Conservation (phyloP, 1,140 invertebrate genomes). For the Bicyclus anynana region DNA sequence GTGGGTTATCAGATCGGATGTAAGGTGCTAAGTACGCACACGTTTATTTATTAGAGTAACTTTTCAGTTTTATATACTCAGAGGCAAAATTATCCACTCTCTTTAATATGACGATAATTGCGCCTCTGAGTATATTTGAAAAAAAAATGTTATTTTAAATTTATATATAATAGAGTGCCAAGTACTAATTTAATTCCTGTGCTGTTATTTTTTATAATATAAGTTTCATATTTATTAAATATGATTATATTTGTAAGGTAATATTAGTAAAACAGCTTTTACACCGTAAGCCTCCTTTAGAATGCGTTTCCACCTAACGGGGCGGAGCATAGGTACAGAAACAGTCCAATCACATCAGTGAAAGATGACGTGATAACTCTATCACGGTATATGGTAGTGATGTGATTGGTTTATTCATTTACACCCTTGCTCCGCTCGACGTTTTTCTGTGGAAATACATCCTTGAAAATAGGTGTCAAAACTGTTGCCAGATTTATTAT, state of each 20-base stretch:
- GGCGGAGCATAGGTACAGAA: too few relatives aligned
- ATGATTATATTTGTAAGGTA: conserved; percentile 45
- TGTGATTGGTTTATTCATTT: too few relatives aligned
- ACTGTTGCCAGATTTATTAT: conserved; percentile 70
- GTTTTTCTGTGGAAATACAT: too few relatives aligned
- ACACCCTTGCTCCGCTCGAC: too few relatives aligned
- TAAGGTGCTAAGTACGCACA: conserved; percentile 31
- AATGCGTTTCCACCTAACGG: conserved; percentile 4
- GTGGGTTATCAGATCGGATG: conserved; percentile 9
- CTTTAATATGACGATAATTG: too few relatives aligned
- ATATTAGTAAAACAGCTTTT: conserved; percentile 59
- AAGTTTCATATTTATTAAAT: conserved; percentile 22
- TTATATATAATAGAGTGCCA: conserved; percentile 42
- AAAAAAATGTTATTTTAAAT: conserved; percentile 7
- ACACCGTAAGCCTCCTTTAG: conserved; percentile 59
- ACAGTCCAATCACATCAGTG: too few relatives aligned
- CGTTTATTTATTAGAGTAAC: not conserved
- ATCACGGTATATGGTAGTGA: too few relatives aligned
- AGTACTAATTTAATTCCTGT: conserved; percentile 27
- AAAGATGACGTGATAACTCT: too few relatives aligned
- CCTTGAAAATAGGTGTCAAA: conserved; percentile 47
- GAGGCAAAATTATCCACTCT: too few relatives aligned
- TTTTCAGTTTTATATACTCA: not conserved
- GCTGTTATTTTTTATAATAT: conserved; percentile 22
- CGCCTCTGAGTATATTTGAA: too few relatives aligned